Evolutionary conservation across 2,888 invertebrate genomes (phyloP).

Genomic region (Callimorpha dominula): DNA sequence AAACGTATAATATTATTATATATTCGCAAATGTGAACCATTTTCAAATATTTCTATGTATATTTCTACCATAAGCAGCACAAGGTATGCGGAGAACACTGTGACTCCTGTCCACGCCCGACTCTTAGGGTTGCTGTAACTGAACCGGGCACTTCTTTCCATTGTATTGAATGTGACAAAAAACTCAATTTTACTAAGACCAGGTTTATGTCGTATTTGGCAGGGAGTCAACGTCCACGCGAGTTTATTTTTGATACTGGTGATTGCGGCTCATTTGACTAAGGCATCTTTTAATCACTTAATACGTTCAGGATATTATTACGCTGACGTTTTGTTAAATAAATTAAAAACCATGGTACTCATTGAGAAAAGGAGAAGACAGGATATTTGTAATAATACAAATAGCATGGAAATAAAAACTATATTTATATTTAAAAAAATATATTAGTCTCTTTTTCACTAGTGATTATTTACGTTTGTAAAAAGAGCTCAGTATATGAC

Average conservation of each 20-base stretch:
- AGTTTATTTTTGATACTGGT: background rate
- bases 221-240: background rate
- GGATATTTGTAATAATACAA: no score
- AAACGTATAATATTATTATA: slow-evolving; percentile 61
- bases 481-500: no score
- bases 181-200: background rate
- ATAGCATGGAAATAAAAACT: no score
- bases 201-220: background rate
- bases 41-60: slow-evolving; percentile 76
- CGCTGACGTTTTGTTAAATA: no score
- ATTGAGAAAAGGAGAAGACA: no score
- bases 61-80: slow-evolving; percentile 74
- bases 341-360: no score
- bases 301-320: no score
- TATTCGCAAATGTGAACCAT: slow-evolving; percentile 68
- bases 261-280: no score
- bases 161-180: slow-evolving; percentile 34
- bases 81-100: slow-evolving; percentile 74
- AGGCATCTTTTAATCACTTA: no score
- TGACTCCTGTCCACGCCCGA: slow-evolving; percentile 75
- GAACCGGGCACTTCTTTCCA: slow-evolving; percentile 67
- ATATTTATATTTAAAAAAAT: no score
- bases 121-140: slow-evolving; percentile 67
- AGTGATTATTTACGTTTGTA: no score
- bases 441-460: no score